Base-by-base conservation (phyloP, 2,113 vertebrate genomes). In the Tylochromis polylepis region DNA sequence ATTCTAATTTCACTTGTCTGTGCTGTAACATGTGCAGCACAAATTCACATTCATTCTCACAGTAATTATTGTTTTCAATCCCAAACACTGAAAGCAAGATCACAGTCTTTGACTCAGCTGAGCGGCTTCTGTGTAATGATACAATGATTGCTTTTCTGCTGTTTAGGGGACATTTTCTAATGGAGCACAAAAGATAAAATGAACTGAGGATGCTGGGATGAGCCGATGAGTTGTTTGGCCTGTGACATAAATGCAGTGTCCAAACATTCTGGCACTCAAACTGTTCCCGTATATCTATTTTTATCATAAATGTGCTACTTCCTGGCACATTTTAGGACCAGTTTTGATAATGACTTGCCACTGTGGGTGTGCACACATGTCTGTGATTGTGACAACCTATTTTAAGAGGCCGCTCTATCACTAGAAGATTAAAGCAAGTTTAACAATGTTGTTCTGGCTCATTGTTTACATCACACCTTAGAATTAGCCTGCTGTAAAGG, bases 11-110 rank as follows among this genome's bases (percentile, higher is more conserved):
- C 36, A 24, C 34, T 78, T 1, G 1, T 65, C 57, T 86, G 34
- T 27, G 86, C 22, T 85, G 75, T 70, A 87, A 22, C 27, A 75
- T 77, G 59, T 59, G 12, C 38, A 10, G 34, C 67, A 62, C 46
- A 58, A 27, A 84, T 85, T 85, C 82, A 8, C 34, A 86, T 51
- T 80, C 53, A 49, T 59, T 82, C 43, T 49, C 82, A 3, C 82
- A 59, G 59, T 92, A 93, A 92, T 93, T 91, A 89, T 84, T 83
- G 87, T 91, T 94, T 91, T 92, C 79, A n/a, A 38, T 75, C 55
- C 85, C 75, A 60, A 87, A 87, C 77, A 79, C 56, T 72, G 56
- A 87, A 65, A 29, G 51, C 49, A 29, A 34, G 81, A 86, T 87
- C 77, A 65, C 14, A 82, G 89, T 43, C 58, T 55, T 2, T 92